Evolutionary conservation across 2,888 invertebrate genomes (phyloP), one percentile per base, ranked within the genome.

Genomic region (Tetropium fuscum): DNA sequence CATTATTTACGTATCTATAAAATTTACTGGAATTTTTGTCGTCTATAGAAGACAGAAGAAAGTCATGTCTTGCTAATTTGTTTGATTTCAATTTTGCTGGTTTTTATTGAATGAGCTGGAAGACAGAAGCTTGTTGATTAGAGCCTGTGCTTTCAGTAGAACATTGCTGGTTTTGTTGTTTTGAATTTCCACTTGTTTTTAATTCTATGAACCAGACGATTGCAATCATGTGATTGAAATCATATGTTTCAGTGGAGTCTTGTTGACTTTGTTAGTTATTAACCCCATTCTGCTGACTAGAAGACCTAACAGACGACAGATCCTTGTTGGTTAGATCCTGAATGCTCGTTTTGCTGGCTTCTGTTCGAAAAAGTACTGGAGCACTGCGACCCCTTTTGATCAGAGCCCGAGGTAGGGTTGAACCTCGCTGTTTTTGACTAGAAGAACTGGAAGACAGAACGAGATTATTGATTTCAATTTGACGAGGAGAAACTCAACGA

Each of bases 1-100:
- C 87, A 74, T 86, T 84, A 59, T 84, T 83, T 16, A 92, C 91
- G 79, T 93, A 93, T 68, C 92, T 86, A 76, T 91, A 91, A 82
- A 93, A 93, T 76, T 88, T 90, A 60, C 84, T 87, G 74, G 93
- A 93, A 73, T 92, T 86, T 38, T 82, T 81, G 30, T 85, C 83
- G 78, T 93, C 88, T 8, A 88, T 87, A 59, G 7, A 54, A 56
- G 11, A 53, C 27, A 27, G 41, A 36, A 13, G 62, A 48, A 58
- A 32, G 53, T 55, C 15, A 49, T 44, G 20, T 43, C 15, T 51
- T 58, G 59, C 38, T 63, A 41, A 16, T 49, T 40, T 51, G 60
- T 63, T 43, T 64, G 63, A 45, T 56, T 64, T 58, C n/a, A 2
- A 7, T 48, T 41, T 22, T 30, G 40, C 16, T 56, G 48, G 8